Conservation (phyloP, 1,140 invertebrate genomes). For the Pentalonia nigronervosa region DNA sequence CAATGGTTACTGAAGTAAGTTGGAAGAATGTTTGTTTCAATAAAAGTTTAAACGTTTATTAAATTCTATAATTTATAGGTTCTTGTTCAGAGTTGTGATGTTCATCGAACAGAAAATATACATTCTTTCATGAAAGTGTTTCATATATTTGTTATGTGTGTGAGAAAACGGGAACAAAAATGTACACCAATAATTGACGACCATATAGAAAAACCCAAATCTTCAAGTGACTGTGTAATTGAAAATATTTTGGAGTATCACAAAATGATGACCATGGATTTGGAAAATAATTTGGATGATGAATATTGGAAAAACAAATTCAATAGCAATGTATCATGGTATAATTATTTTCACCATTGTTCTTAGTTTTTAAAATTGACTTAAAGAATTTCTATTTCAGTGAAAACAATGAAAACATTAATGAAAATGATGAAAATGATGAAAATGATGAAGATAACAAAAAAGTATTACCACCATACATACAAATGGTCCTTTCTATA, state of each 20-base stretch:
- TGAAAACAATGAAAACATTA: background rate
- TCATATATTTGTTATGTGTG: constrained; percentile 69
- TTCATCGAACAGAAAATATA: constrained; percentile 67
- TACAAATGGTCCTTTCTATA: constrained; percentile 43
- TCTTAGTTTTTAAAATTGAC: background rate
- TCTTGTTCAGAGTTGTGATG: constrained; percentile 69
- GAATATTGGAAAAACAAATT: background rate
- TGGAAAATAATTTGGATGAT: constrained; percentile 6
- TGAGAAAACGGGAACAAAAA: constrained; percentile 66
- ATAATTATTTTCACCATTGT: background rate
- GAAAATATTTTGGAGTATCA: constrained; percentile 40
- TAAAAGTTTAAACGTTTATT: background rate
- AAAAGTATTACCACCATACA: constrained; percentile 35
- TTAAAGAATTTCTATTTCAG: background rate
- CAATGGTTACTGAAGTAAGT: constrained; percentile 33
- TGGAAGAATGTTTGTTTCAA: background rate
- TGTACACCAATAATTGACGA: background rate
- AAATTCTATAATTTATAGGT: constrained; percentile 63
- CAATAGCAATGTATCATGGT: background rate
- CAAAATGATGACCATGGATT: background rate
- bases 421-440: background rate
- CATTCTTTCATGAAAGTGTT: constrained; percentile 72
- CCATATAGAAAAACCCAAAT: background rate
- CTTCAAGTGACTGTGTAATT: constrained; percentile 1
- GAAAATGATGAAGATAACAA: constrained; percentile 36